Evolutionary conservation across 2,888 invertebrate species (phyloP).

Genomic region (Rhagonycha fulva): DNA sequence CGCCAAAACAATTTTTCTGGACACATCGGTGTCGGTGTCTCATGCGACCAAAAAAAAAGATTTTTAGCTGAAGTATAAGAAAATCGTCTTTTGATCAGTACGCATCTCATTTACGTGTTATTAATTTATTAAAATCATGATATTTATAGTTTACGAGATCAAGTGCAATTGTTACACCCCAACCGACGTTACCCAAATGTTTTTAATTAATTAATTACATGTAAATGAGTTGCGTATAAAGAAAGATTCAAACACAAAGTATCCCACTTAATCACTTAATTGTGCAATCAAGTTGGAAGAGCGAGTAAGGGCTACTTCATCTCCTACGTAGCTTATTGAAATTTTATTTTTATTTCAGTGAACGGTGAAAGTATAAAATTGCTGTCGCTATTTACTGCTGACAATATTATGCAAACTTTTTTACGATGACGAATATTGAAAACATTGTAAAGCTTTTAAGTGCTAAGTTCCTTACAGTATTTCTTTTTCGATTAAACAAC

Average conservation of each 20-base stretch:
- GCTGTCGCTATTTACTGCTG: not conserved
- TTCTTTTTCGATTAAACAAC: not conserved
- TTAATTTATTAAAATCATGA: no score
- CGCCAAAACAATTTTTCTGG: not conserved
- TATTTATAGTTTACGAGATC: no score
- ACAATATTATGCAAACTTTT: not conserved
- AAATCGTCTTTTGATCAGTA: no score
- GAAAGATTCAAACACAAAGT: no score
- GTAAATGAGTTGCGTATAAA: no score
- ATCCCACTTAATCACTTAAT: not conserved
- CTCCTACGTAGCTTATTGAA: not conserved
- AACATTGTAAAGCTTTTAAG: not conserved
- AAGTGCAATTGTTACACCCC: no score
- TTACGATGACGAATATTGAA: not conserved
- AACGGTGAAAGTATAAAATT: not conserved
- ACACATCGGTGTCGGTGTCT: not conserved
- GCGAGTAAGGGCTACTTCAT: not conserved
- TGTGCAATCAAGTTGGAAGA: not conserved
- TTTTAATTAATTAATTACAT: no score
- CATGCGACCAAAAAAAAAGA: not conserved
- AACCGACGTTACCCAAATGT: no score
- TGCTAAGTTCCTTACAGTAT: not conserved
- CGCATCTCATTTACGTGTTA: no score
- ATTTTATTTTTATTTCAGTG: not conserved
- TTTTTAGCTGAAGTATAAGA: no score